Percentiles rank a stretch among this genome's conserved stretches.
phyloP scores from a whole-genome alignment of 2,797 vertebrate species.

The Sebastes cheni region DNA sequence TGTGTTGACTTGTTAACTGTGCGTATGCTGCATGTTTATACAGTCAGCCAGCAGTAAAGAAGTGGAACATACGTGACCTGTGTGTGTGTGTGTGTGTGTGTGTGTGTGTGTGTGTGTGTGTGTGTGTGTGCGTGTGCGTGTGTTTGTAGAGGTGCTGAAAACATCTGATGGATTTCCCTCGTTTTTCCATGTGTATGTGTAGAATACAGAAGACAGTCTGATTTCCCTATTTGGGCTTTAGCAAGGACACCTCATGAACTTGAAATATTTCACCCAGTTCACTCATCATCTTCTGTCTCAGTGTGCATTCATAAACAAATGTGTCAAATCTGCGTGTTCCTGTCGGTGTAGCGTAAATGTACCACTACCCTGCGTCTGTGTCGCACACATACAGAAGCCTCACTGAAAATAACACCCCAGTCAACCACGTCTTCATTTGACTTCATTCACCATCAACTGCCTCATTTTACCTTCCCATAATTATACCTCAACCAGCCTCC shows the following conservation, averaged over 20 bases:
- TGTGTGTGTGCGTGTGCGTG: constrained; percentile 4
- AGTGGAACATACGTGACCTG: constrained; percentile 28
- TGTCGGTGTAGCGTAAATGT: not conserved
- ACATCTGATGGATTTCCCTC: constrained; percentile 61
- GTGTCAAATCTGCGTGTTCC: not conserved
- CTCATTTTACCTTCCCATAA: constrained; percentile 66
- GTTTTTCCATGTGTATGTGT: constrained; percentile 8
- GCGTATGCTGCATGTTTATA: constrained; percentile 35
- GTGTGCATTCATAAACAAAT: not conserved
- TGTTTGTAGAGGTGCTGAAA: constrained; percentile 55
- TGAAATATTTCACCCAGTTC: not conserved
- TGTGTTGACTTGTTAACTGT: constrained; percentile 26
- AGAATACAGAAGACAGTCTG: not conserved
- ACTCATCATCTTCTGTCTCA: not conserved
- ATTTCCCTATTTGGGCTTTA: not conserved
- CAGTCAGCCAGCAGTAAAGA: constrained; percentile 11
- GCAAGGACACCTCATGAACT: not conserved
- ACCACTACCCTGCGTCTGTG: constrained; percentile 9
- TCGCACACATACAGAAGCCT: constrained; percentile 32
- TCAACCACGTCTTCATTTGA: constrained; percentile 65
- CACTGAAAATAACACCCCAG: constrained; percentile 64
- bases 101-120: constrained; percentile 8
- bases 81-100: not conserved
- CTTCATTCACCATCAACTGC: constrained; percentile 59
- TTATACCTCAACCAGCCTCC: constrained; percentile 60